Evolutionary conservation across 2,797 vertebrate species (phyloP).

Genomic region (Acanthis flammea): DNA sequence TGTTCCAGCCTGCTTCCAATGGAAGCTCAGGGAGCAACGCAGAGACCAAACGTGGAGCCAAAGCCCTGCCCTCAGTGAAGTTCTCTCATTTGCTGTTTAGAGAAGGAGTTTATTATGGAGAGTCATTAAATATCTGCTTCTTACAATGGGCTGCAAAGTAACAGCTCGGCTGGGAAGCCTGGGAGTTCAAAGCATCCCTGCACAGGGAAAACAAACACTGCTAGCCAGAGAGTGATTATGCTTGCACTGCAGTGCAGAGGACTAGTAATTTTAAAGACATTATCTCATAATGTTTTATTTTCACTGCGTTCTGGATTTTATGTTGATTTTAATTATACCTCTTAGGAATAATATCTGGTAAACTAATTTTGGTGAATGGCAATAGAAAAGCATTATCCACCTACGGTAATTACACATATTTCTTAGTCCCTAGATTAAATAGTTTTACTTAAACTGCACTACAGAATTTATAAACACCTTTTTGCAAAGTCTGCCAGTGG

Average conservation of each 20-base stretch:
- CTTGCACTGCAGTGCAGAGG: neutral
- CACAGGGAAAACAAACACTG: neutral
- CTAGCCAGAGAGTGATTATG: neutral
- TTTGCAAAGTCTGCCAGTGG: neutral
- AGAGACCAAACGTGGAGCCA: fast-evolving
- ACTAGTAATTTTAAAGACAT: conserved; percentile 43
- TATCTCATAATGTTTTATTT: conserved; percentile 62
- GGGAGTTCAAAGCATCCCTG: conserved; percentile 15
- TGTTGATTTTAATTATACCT: conserved; percentile 67
- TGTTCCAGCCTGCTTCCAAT: neutral
- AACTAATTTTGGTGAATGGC: conserved; percentile 43
- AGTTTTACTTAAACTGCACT: conserved; percentile 46
- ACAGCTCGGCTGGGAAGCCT: neutral
- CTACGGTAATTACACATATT: conserved; percentile 55
- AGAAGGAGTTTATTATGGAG: conserved; percentile 14
- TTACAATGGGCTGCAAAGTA: conserved; percentile 26
- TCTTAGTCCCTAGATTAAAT: conserved; percentile 42
- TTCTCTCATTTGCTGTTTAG: conserved; percentile 4
- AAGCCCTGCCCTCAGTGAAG: neutral
- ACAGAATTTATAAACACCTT: conserved; percentile 28
- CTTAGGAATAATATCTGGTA: conserved; percentile 65
- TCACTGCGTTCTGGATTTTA: conserved; percentile 49
- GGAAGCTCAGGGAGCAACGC: fast-evolving
- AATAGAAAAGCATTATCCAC: conserved; percentile 37
- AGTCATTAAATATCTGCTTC: conserved; percentile 38